Percentiles rank a stretch among this genome's conserved stretches.
These are phyloP conservation scores for Equus przewalskii DNA, from an alignment of 2,113 vertebrate genomes.

Conservation along the genomic window DNA sequence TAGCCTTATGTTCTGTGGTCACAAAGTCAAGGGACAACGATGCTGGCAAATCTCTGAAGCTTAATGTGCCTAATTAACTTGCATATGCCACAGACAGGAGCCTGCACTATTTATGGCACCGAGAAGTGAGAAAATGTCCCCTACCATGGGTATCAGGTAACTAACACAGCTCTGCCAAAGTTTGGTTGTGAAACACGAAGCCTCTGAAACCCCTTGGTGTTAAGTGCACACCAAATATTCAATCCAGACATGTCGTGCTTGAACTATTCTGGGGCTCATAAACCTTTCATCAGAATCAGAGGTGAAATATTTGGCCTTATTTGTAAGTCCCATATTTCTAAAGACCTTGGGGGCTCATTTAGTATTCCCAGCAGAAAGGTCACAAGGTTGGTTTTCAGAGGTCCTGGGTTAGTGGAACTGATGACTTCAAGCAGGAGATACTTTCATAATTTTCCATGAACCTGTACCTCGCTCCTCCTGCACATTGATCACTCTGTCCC, in stretches of 20 bases:
- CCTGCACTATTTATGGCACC: constrained; percentile 76
- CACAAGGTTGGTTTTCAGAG: constrained; percentile 68
- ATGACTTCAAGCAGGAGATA: constrained; percentile 54
- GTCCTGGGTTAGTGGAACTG: constrained; percentile 61
- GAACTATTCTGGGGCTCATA: constrained; percentile 83
- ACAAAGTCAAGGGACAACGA: constrained; percentile 62
- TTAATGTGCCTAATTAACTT: constrained; percentile 74
- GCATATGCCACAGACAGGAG: constrained; percentile 64
- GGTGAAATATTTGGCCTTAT: constrained; percentile 84
- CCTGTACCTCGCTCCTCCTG: neutral
- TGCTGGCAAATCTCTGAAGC: constrained; percentile 71
- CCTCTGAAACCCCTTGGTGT: constrained; percentile 79
- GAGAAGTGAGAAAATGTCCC: constrained; percentile 82
- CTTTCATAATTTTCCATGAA: constrained; percentile 63
- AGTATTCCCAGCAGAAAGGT: constrained; percentile 80
- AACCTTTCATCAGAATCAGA: constrained; percentile 85
- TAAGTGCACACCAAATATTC: constrained; percentile 84
- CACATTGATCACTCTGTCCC: neutral
- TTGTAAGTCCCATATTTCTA: constrained; percentile 83
- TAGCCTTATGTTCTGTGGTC: constrained; percentile 66
- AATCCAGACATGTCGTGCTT: constrained; percentile 82
- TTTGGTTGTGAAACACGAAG: constrained; percentile 81
- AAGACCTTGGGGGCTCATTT: constrained; percentile 83
- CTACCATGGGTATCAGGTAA: constrained; percentile 75
- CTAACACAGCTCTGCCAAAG: constrained; percentile 74